These are phyloP conservation scores for Acleris laterana DNA, from an alignment of 2,888 invertebrate species.

Conservation along the genomic window DNA sequence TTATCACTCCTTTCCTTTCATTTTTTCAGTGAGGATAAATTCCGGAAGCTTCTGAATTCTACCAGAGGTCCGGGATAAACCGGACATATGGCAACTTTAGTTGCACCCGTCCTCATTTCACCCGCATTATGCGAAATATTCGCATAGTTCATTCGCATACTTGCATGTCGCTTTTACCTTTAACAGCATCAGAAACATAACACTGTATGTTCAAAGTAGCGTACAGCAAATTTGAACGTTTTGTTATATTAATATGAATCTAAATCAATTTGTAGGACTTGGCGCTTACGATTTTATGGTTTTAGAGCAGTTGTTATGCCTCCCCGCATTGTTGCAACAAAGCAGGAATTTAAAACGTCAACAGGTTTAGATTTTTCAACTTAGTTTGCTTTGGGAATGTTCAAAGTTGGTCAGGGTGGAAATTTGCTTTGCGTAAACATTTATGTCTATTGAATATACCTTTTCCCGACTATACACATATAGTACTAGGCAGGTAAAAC, in stretches of 20 bases:
- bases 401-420: not conserved
- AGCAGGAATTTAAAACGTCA: conserved; percentile 18
- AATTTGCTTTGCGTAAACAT: not conserved
- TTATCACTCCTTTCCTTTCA: too few species aligned
- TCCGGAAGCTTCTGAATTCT: not conserved
- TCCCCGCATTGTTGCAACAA: conserved; percentile 25
- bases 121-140: conserved; percentile 18
- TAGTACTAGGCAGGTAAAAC: too few species aligned
- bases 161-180: conserved; percentile 15
- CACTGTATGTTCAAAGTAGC: not conserved
- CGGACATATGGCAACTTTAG: not conserved
- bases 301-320: not conserved
- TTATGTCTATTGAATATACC: not conserved
- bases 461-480: too few species aligned
- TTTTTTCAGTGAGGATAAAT: too few species aligned
- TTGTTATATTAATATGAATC: too few species aligned
- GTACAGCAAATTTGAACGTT: not conserved
- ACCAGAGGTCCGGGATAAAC: not conserved
- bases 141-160: conserved; percentile 28
- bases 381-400: conserved; percentile 18
- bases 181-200: not conserved
- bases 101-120: conserved; percentile 7
- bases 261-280: not conserved
- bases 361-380: conserved; percentile 18
- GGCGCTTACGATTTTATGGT: not conserved